Base-by-base conservation (phyloP, 2,113 vertebrate species). In the Hiodon tergisus region DNA sequence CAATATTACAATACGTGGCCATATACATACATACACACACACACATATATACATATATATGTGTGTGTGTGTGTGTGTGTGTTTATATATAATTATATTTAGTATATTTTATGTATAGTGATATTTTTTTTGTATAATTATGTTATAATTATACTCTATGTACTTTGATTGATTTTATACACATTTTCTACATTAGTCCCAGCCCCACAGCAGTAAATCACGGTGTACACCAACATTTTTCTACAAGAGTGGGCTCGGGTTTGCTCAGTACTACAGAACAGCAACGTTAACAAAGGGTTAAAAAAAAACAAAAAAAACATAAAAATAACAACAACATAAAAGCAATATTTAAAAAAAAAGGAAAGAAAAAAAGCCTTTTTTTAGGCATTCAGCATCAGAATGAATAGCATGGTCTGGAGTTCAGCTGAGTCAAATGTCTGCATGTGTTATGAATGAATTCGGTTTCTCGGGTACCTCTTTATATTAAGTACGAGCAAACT, bases 401-500 rank as follows among this genome's bases (percentile, higher is more conserved):
- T 86, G 88, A 90, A 83, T 86, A 86, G 90, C 69, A 73, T 86
- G 91, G 88, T 88, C 86, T 89, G 88, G 90, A 86, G 31, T 88
- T 82, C 90, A 91, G 91, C 91, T 85, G 90, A 88, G 91, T 85
- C 90, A 87, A 90, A 94, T 93, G 93, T 90, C 92, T 93, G 90
- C 87, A 90, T 86, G 87, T 81, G 90, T 94, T 93, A 94, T 90
- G 92, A 95, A 98, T 98, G 97, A 95, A 96, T 98, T 98, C 90
- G 86, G 93, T 93, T 97, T 96, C 93, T 96, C 93, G 91, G 88
- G 94, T 96, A 93, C 94, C 87, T 89, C 87, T 86, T 93, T 93
- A 95, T 91, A 94, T 89, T 95, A 94, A 94, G 94, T 95, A 97
- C 94, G 86, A 98, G 96, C 96, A 98, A 98, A 96, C 94, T 99